Evolutionary conservation across 2,113 vertebrate genomes (phyloP), one percentile per base, ranked within the genome.

Genomic region (Cyrtonyx montezumae): DNA sequence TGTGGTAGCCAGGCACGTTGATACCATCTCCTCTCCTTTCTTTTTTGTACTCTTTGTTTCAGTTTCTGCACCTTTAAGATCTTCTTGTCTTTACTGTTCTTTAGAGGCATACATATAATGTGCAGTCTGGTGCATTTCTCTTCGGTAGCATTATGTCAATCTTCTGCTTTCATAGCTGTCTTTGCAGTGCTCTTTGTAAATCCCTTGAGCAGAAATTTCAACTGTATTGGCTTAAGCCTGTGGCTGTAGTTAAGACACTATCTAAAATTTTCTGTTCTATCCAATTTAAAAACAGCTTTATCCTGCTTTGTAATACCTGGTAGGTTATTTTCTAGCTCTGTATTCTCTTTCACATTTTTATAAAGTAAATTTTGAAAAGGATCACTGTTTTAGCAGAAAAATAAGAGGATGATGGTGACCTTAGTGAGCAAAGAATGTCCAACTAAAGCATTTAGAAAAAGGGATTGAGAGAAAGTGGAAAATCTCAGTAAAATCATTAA

Each of bases 251-350:
- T 88, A 67, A 84, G 84, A 37, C 14, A 14, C 28, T 83, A 4
- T 70, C 28, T 59, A 70, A 81, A 94, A 79, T 91, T 74, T 86
- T 89, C 23, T 65, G 22, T n/a, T 32, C 48, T 80, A 15, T 68
- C 62, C 40, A 51, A 22, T 79, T 87, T 65, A 66, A 94, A 87
- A 94, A 23, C 53, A 61, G 10, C 56, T 95, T 89, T 84, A 46
- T 87, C 36, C 49, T 75, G 17, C 45, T 93, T 83, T 77, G n/a
- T 51, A 69, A 45, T 67, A 42, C 53, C n/a, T 76, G n/a, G 3
- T 63, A 8, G 73, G 10, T 86, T 73, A 65, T n/a, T 82, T 85
- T n/a, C 34, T 79, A 48, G n/a, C 37, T 63, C 21, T 95, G 3
- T 83, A n/a, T 58, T 91, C 23, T 56, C 8, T 91, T 23, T 56